phyloP scores from a whole-genome alignment of 2,888 invertebrate species.

The Agonopterix arenella region DNA sequence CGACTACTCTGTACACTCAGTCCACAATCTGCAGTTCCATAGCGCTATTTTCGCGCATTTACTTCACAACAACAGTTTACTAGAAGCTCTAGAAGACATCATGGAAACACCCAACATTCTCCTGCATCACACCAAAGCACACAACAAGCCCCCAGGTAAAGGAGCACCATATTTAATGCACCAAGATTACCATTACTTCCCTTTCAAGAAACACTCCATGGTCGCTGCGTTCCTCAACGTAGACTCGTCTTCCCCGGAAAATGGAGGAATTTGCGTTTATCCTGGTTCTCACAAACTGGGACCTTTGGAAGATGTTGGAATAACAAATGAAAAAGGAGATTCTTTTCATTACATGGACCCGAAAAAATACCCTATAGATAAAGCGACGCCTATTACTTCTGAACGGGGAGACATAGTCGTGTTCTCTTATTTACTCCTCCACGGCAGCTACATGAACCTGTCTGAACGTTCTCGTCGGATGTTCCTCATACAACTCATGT shows the following conservation, averaged over 20 bases:
- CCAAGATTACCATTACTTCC: constrained; percentile 74
- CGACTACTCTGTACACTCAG: constrained; percentile 17
- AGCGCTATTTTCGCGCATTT: constrained; percentile 51
- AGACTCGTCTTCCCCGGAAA: constrained; percentile 65
- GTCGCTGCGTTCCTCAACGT: constrained; percentile 69
- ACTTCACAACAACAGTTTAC: constrained; percentile 48
- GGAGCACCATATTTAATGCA: constrained; percentile 71
- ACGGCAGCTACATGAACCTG: constrained; percentile 67
- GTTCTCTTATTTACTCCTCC: constrained; percentile 69
- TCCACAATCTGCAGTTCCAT: constrained; percentile 70
- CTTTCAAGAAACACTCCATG: constrained; percentile 68
- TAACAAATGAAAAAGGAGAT: constrained; percentile 28
- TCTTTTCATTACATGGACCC: constrained; percentile 55
- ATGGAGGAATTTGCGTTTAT: constrained; percentile 70
- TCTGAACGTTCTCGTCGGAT: constrained; percentile 57
- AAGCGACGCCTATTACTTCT: constrained; percentile 55
- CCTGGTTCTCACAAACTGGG: constrained; percentile 73
- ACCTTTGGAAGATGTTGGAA: constrained; percentile 57
- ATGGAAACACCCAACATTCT: constrained; percentile 63
- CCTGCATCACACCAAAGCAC: constrained; percentile 71
- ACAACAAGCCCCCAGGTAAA: constrained; percentile 63
- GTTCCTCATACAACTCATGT: constrained; percentile 65
- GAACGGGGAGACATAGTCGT: constrained; percentile 66
- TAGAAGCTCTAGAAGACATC: constrained; percentile 61
- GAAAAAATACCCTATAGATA: constrained; percentile 53